Base-by-base conservation (phyloP, 2,797 vertebrate genomes). In the Stomatorhinus walkeri region DNA sequence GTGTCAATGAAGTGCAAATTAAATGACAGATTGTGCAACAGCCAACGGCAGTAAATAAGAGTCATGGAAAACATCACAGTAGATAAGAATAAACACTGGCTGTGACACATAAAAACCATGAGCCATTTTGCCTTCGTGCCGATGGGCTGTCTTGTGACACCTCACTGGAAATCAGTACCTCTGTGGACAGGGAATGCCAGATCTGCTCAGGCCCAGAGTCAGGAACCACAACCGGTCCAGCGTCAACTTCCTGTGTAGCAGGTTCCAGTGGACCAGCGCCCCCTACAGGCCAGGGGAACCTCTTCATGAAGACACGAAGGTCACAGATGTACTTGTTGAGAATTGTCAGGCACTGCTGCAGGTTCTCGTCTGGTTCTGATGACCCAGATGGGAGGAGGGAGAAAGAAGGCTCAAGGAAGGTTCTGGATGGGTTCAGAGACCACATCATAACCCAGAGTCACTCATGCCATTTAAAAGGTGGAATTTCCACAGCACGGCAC, bases 231-330 rank as follows among this genome's bases (percentile, higher is more conserved):
- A 16, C 46, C 2, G 22, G 76, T 46, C 76, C 32, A 10, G 7
- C 1, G 16, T 92, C 46, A 4, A 90, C 90, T 9, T 91, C 93
- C 8, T 61, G 81, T 40, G 19, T 3, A 0, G 0, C 51, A n/a
- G 61, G 49, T 84, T 1, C 49, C 22, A 24, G 16, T 32, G 24
- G 24, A 8, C 52, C 46, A 56, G 68, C 32, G 4, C 89, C 88
- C 43, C 68, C 59, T 0, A 88, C 83, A 0, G 94, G 85, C 89
- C 92, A 96, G 43, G 97, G 97, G 2, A 95, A 97, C 46, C 91
- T 97, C 90, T 97, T 97, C 97, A 99, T 95, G 92, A 96, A 97
- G 9, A 91, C 94, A 59, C 98, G 94, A 89, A 99, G 96, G 40
- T 96, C 93, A 1, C 94, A 96, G 88, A 99, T 93, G 89, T 98